Conservation (phyloP, 37 sponge, comb jelly and placozoan genomes). For the Axinella damicornis region DNA sequence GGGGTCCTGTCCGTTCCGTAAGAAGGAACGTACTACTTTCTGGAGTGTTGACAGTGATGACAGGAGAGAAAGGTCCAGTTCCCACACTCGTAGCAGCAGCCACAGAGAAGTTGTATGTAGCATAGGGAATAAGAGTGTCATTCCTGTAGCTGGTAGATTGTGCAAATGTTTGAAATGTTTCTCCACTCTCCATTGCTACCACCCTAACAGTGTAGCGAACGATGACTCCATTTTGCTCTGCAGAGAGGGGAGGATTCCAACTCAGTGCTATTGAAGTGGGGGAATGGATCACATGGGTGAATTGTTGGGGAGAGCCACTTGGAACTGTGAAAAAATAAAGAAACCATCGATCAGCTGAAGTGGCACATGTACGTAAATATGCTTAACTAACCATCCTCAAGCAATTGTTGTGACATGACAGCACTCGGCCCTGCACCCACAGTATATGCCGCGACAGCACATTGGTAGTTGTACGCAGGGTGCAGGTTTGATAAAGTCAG, state of each 20-base stretch:
- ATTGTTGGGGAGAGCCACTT: slow-evolving; percentile 12
- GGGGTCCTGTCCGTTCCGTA: too few species aligned
- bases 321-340: slow-evolving; percentile 6
- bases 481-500: slow-evolving; percentile 23
- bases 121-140: not conserved
- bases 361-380: not conserved
- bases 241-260: slow-evolving; percentile 28
- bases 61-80: slow-evolving; percentile 12
- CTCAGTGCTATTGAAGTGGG: slow-evolving; percentile 2
- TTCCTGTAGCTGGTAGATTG: not conserved
- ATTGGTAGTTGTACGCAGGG: slow-evolving; percentile 28
- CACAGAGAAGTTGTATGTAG: slow-evolving; percentile 11
- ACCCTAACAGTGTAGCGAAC: not conserved
- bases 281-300: too few species aligned
- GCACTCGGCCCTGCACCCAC: slow-evolving; percentile 32
- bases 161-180: too few species aligned
- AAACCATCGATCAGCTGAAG: too few species aligned
- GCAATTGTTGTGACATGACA: not conserved
- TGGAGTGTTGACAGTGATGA: slow-evolving; percentile 12
- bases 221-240: slow-evolving; percentile 35
- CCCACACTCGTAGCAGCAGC: slow-evolving; percentile 5
- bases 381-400: slow-evolving; percentile 38
- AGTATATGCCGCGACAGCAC: slow-evolving; percentile 29
- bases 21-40: slow-evolving; percentile 36
- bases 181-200: too few species aligned